phyloP scores from a whole-genome alignment of 1,140 invertebrate genomes.

The Eupeodes corollae region DNA sequence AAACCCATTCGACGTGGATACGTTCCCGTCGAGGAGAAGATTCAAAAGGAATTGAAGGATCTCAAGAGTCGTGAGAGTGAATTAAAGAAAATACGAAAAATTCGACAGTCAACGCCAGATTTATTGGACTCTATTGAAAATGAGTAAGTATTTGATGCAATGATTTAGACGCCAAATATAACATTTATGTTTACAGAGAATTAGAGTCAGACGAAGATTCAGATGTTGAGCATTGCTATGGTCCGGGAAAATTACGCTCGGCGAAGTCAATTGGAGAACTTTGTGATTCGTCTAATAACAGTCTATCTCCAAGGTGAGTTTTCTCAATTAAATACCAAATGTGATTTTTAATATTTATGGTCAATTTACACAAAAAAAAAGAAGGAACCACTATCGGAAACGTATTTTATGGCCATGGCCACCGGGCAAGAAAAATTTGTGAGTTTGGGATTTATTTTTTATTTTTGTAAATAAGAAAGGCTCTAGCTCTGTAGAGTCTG shows the following conservation, averaged over 20 bases:
- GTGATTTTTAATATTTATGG: too few species aligned
- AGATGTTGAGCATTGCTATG: constrained; percentile 44
- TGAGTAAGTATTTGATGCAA: constrained; percentile 15
- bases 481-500: too few species aligned
- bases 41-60: constrained; percentile 62
- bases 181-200: constrained; percentile 6
- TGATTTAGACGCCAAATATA: not conserved
- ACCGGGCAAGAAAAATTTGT: not conserved
- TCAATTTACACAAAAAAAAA: too few species aligned
- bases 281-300: constrained; percentile 38
- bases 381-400: too few species aligned
- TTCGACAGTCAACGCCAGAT: constrained; percentile 38
- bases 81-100: constrained; percentile 49
- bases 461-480: too few species aligned
- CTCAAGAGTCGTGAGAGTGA: constrained; percentile 63
- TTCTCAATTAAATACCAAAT: too few species aligned
- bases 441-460: too few species aligned
- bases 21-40: constrained; percentile 63
- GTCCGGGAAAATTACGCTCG: constrained; percentile 43
- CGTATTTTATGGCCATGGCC: not conserved
- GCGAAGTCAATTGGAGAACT: constrained; percentile 48
- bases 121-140: constrained; percentile 40
- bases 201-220: constrained; percentile 40
- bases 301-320: constrained; percentile 34
- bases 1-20: constrained; percentile 51